Base-by-base conservation (phyloP, 2,888 invertebrate genomes). In the Rhingia campestris region DNA sequence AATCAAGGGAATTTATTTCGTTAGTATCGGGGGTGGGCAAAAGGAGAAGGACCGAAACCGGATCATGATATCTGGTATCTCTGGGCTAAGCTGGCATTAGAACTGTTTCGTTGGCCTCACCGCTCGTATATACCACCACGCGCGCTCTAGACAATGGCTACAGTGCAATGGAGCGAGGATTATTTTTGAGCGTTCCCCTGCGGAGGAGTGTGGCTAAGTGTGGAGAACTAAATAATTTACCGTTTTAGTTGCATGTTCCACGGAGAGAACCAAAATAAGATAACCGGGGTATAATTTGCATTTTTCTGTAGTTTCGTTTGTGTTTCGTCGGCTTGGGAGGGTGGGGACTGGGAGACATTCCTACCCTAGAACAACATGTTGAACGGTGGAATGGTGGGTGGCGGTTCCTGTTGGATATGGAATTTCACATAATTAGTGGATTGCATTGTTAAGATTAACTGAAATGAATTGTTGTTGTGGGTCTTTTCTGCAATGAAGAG, bases 1-100 rank as follows among this genome's bases (percentile, higher is more conserved):
- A 82, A 82, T 82, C 82, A 82, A 79, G 79, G 69, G 69, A 82
- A 82, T 79, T 82, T 82, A 82, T 82, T 82, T 73, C 73, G 82
- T 54, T 63, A 43, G 58, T 37, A 49, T 63, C 39, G 59, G 73
- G 59, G 73, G 58, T 35, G 22, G 53, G 53, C 9, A 7, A 22
- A 22, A 5, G 22, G 35, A 12, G 37, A 51, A n/a, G 58, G 32
- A 32, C 41, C 37, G 56, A 30, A 14, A 43, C n/a, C 33, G 64
- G 73, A 73, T 35, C 63, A 45, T 81, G 73, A 82, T 82, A 73
- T 77, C 70, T 67, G 61, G 32, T 73, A 81, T 82, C 66, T 51
- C 66, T 51, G 58, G 30, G 56, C 77, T 82, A 72, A 82, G 77
- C 77, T 82, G 82, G 73, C 63, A 82, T 82, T 82, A 73, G 66